A percentile compares a stretch with the other conserved stretches of the same genome.
Evolutionary conservation across 92 coral and sea anemone species (phyloP).

Genomic region (Galaxea fascicularis): DNA sequence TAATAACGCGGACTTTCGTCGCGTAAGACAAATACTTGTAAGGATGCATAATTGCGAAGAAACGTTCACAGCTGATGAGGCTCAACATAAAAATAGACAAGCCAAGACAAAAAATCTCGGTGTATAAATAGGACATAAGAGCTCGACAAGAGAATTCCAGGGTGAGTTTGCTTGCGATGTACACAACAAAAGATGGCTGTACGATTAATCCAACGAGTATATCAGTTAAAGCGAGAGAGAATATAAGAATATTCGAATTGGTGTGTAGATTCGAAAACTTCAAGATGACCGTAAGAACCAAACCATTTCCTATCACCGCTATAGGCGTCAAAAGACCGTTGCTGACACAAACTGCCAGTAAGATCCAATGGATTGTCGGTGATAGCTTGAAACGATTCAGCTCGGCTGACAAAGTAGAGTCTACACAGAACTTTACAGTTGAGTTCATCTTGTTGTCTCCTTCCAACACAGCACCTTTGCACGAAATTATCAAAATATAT

Average conservation of each 20-base stretch:
- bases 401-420: conserved; percentile 42
- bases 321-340: conserved; percentile 40
- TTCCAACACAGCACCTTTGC: background rate
- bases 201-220: conserved; percentile 48
- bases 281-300: conserved; percentile 32
- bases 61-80: conserved; percentile 44
- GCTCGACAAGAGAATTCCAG: conserved; percentile 46
- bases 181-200: conserved; percentile 51
- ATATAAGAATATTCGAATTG: conserved; percentile 47
- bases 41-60: conserved; percentile 45
- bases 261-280: conserved; percentile 40
- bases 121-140: conserved; percentile 38
- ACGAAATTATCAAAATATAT: background rate
- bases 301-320: conserved; percentile 36
- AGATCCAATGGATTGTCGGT: background rate
- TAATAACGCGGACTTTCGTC: conserved; percentile 14
- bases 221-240: conserved; percentile 49
- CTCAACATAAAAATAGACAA: conserved; percentile 44
- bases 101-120: conserved; percentile 54
- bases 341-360: conserved; percentile 39
- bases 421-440: conserved; percentile 35
- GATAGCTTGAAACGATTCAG: conserved; percentile 25
- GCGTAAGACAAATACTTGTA: conserved; percentile 37
- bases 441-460: conserved; percentile 18
- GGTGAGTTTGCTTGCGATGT: conserved; percentile 43